Base-by-base conservation (phyloP, 1,140 invertebrate species). In the Drosophila auraria region DNA sequence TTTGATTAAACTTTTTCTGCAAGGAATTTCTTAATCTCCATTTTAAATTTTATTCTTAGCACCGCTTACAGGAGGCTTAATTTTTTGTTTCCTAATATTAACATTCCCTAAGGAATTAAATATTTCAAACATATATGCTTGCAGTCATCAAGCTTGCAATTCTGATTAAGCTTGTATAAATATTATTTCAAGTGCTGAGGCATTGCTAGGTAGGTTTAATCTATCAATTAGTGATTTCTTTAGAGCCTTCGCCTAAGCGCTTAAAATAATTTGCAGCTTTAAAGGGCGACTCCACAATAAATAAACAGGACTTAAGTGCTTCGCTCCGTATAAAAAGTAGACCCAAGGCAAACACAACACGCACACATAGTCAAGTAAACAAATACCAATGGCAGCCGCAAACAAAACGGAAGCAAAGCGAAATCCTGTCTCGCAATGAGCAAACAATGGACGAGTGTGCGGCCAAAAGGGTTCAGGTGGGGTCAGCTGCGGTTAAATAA, bases 361-460 rank as follows among this genome's bases (percentile, higher is more conserved):
- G 30, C 50, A 40, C 54, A 25, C 54, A 57, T n/a, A 33, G 27
- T 0, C 69, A 60, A 78, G 56, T 54, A 71, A 71, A 49, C 64
- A 71, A 71, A 71, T 71, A 71, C 30, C 68, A 57, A 71, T 71
- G 68, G 64, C 64, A 57, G 68, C 63, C 74, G 56, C 74, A 78
- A 68, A 78, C 73, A 70, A 78, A 78, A 78, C 74, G 75, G 64
- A 78, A 78, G 75, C 75, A 78, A 78, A 78, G 64, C 75, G 64
- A 51, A 78, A 78, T 78, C 57, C 75, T 78, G 75, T 70, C 75
- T 78, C 75, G 38, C 74, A 79, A 78, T 79, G 66, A 71, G 66
- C 76, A 79, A 79, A 79, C 66, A 79, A 79, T 79, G 54, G 58
- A 4, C 50, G 76, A 78, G 59, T 62, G 50, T 63, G 51, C 25